Percentiles rank a stretch among this genome's conserved stretches.
phyloP scores from a whole-genome alignment of 2,113 vertebrate species.

The Phrynocephalus versicolor region DNA sequence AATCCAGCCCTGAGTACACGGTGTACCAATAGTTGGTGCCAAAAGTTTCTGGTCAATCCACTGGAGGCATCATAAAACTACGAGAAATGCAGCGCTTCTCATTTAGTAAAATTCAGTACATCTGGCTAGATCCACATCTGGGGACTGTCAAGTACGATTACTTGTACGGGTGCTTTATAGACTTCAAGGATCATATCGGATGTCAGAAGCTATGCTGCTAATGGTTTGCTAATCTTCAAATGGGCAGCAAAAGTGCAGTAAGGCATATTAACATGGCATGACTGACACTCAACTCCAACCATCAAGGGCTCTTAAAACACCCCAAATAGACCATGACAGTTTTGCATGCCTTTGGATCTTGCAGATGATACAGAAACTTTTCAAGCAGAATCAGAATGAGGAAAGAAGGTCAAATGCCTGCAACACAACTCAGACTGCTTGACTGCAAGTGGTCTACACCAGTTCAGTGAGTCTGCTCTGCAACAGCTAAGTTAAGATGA shows the following conservation, averaged over 20 bases:
- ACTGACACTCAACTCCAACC: not conserved
- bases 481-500: not conserved
- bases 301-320: slow-evolving; percentile 12
- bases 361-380: not conserved
- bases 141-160: slow-evolving; percentile 12
- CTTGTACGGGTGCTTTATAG: not conserved
- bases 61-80: slow-evolving; percentile 53
- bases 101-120: slow-evolving; percentile 54
- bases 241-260: slow-evolving; percentile 8
- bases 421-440: not conserved
- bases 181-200: not conserved
- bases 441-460: not conserved
- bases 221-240: not conserved
- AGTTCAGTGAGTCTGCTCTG: not conserved
- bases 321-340: not conserved
- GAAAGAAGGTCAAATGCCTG: not conserved
- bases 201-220: not conserved
- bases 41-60: slow-evolving; percentile 54
- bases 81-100: slow-evolving; percentile 43
- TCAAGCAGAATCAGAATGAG: not conserved
- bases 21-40: slow-evolving; percentile 37
- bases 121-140: not conserved
- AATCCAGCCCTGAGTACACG: too few relatives aligned
- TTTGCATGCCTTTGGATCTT: not conserved
- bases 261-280: slow-evolving; percentile 16